Base-by-base conservation (phyloP, 1,140 invertebrate genomes). In the Laodelphax striatellus region DNA sequence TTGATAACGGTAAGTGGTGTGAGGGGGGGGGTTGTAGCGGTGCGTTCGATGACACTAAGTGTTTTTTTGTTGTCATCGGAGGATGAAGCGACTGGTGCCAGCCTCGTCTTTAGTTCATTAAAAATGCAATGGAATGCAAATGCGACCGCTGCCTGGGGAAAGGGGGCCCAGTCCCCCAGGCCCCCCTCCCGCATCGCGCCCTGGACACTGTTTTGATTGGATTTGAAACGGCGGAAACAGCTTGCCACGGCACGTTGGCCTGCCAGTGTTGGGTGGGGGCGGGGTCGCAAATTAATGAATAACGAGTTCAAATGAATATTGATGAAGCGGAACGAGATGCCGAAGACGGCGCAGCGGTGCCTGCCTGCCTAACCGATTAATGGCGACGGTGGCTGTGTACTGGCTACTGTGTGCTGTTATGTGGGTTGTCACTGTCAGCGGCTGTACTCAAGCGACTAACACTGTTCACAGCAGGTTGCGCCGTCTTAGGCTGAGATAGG, bases 301-400 rank as follows among this genome's bases (percentile, higher is more conserved):
- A 50, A 50, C 46, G 46, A 50, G 46, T 50, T 50, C 46, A 50
- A 50, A 50, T 50, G 46, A 50, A 50, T 50, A 50, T 50, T 50
- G 46, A 50, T 50, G 46, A 50, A 50, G 46, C 46, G 46, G 46
- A 19, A 22, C 21, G 46, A 50, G 16, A 17, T 19, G 46, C 34
- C 34, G 34, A 38, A 38, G 34, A 38, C 34, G 34, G 11, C 34
- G 10, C 34, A 13, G 34, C 11, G 9, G 34, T 38, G 34, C 34
- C 34, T 38, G 28, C 9, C 9, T 31, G 34, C 11, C 34, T 38
- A 38, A 38, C 34, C 34, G 34, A 38, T 38, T 38, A 38, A 38
- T 38, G 34, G 4, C 11, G 34, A n/a, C n/a, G n/a, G n/a, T n/a
- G n/a, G n/a, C n/a, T n/a, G 34, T 13, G 34, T 13, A 13, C 3